A percentile compares a stretch with the other conserved stretches of the same genome.
Evolutionary conservation across 2,113 vertebrate species (phyloP).

Genomic region (Madoqua kirkii): DNA sequence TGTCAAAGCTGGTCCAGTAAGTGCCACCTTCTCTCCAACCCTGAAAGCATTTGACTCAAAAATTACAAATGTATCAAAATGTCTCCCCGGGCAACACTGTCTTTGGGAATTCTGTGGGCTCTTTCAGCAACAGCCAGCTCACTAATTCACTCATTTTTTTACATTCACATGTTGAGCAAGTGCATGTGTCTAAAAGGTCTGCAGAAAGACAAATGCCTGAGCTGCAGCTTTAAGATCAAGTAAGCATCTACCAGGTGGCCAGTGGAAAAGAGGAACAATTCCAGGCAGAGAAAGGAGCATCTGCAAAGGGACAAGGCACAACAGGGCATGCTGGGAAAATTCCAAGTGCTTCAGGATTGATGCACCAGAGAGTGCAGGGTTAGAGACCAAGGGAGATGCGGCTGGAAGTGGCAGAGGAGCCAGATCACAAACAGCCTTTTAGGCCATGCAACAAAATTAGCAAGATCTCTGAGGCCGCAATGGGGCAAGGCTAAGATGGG

Average conservation of each 20-base stretch:
- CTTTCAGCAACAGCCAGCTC: not conserved
- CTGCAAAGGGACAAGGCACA: constrained; percentile 16
- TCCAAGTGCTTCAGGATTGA: constrained; percentile 39
- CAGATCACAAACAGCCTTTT: not conserved
- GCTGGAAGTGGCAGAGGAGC: constrained; percentile 6
- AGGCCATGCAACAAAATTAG: not conserved
- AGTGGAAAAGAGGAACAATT: not conserved
- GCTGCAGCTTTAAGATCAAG: constrained; percentile 5
- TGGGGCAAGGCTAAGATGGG: not conserved
- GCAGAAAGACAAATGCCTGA: not conserved
- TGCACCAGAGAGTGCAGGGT: not conserved
- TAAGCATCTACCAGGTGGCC: not conserved
- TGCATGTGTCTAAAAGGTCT: not conserved
- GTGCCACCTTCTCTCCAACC: not conserved
- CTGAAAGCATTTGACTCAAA: not conserved
- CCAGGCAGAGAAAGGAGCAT: not conserved
- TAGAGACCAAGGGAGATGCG: not conserved
- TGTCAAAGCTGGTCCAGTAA: constrained; percentile 28
- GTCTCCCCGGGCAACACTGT: not conserved
- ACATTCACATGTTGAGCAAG: not conserved
- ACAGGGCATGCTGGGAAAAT: constrained; percentile 8
- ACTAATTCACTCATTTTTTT: not conserved
- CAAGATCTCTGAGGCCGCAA: not conserved
- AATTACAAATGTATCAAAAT: constrained; percentile 5
- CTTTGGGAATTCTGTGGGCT: not conserved